Percentiles rank a stretch among this genome's conserved stretches.
phyloP scores from a whole-genome alignment of 2,797 vertebrate genomes.

The Sebastes aleutianus region DNA sequence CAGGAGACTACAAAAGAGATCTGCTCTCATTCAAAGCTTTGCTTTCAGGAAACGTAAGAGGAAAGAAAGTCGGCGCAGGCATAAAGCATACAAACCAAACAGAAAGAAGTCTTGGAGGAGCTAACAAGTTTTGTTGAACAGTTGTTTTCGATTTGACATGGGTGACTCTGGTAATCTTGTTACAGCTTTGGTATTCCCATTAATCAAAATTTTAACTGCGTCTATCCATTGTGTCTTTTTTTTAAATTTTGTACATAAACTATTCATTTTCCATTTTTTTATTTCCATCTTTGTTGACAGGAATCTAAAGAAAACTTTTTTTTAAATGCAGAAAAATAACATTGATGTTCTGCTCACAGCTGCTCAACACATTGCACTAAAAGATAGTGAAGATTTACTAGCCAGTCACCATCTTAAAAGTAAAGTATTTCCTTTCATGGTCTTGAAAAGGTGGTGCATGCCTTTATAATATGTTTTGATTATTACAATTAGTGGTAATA shows the following conservation, averaged over 20 bases:
- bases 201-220: neutral
- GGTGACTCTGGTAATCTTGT: neutral
- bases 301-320: neutral
- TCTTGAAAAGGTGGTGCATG: neutral
- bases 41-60: conserved; percentile 13
- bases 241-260: neutral
- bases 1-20: conserved; percentile 34
- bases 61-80: neutral
- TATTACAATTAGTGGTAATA: neutral
- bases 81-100: neutral
- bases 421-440: neutral
- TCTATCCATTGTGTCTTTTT: neutral
- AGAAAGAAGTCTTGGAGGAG: neutral
- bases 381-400: neutral
- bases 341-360: neutral
- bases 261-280: neutral
- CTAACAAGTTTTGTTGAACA: neutral
- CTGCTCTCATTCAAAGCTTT: conserved; percentile 20
- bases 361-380: neutral
- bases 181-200: neutral
- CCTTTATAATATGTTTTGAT: neutral
- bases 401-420: neutral
- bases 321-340: neutral
- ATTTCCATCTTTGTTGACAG: neutral
- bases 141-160: neutral